Base-by-base conservation (phyloP, 2,797 vertebrate genomes). In the Psittacula echo region DNA sequence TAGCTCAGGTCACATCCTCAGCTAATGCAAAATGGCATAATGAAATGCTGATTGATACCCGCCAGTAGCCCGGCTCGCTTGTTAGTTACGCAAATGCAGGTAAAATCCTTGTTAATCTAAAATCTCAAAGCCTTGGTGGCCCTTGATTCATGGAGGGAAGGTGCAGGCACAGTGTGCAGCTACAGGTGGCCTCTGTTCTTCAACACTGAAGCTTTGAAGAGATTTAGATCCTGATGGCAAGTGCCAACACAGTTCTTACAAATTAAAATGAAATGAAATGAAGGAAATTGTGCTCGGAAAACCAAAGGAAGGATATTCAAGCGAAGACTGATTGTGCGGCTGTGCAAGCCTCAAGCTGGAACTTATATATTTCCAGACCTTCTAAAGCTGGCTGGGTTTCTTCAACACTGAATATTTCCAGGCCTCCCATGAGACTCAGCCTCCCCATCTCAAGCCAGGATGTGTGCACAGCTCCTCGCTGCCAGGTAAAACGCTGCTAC, bases 21-120 rank as follows among this genome's bases (percentile, higher is more conserved):
- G 89, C 81, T 90, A 87, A 90, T 87, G 86, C 65, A 15, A 68
- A 61, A 61, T 50, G 89, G 92, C 90, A 91, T 89, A 79, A 93
- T 70, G 89, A 90, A 94, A 94, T 79, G 84, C 93, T 94, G 92
- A 96, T 94, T 93, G 94, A 97, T 95, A 90, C 42, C 76, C 34
- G 17, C 79, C 79, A 80, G 89, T 65, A 93, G 81, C 45, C 83
- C 8, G 37, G 67, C 67, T 75, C 2, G 1, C 88, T 82, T 44
- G 67, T 64, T 76, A 78, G 85, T 71, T 80, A 92, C 73, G 22
- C 81, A 80, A 89, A 96, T 27, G 65, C 48, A 51, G 75, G 75
- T 89, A 87, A 81, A 93, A 83, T 21, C 91, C 83, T 61, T 80
- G 61, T 78, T 89, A 37, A 83, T 29, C 34, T 85, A 32, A 19